phyloP scores from a whole-genome alignment of 2,113 vertebrate genomes.

The Microtus montanus region DNA sequence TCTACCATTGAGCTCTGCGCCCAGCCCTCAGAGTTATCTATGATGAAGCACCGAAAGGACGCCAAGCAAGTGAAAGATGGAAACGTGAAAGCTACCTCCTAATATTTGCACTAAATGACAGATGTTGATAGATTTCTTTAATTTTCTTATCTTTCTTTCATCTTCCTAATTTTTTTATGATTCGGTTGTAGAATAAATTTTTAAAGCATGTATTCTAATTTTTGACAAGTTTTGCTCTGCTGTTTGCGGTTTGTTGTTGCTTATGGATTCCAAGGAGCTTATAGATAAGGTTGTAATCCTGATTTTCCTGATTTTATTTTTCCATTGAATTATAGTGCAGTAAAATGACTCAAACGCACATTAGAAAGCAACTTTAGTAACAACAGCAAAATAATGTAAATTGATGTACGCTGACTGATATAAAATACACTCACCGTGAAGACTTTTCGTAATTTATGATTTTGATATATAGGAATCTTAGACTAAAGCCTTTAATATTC shows the following conservation, averaged over 20 bases:
- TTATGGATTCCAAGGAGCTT: not conserved
- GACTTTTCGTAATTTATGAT: slow-evolving; percentile 54
- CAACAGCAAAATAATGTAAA: not conserved
- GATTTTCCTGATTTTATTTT: slow-evolving; percentile 28
- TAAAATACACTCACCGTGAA: not conserved
- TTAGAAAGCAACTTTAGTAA: slow-evolving; percentile 3
- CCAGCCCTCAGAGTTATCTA: not conserved
- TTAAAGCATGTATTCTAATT: not conserved
- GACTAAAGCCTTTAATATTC: not conserved
- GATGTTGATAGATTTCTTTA: too few species aligned
- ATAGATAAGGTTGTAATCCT: slow-evolving; percentile 5
- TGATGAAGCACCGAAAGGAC: not conserved
- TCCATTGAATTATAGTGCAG: slow-evolving; percentile 25
- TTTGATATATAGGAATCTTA: slow-evolving; percentile 45
- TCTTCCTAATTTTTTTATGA: slow-evolving; percentile 17
- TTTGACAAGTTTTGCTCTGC: not conserved
- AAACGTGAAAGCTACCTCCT: too few species aligned
- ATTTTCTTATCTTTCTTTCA: not conserved
- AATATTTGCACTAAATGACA: not conserved
- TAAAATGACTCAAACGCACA: slow-evolving; percentile 39
- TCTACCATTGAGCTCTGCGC: not conserved
- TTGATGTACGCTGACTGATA: slow-evolving; percentile 41
- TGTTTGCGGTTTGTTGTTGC: not conserved
- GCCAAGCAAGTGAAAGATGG: not conserved
- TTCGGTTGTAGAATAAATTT: not conserved